Conservation (phyloP, 2,888 invertebrate genomes). For the Cerceris rybyensis region DNA sequence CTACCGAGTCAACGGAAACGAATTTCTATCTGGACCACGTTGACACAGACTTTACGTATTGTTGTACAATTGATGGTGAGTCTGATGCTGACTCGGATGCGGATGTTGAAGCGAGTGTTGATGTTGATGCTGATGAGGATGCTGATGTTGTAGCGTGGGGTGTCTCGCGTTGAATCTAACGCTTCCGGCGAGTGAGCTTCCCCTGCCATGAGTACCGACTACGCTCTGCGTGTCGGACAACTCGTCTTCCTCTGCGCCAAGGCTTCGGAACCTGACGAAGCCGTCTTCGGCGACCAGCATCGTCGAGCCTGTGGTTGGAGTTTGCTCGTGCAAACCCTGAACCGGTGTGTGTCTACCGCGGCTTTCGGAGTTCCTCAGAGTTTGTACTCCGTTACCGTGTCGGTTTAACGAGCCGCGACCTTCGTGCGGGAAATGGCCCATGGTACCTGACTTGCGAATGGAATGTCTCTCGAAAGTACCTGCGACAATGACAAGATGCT, state of each 20-base stretch:
- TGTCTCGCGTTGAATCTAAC: slow-evolving; percentile 78
- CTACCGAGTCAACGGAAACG: slow-evolving; percentile 54
- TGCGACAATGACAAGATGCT: slow-evolving; percentile 36
- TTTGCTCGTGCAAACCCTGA: slow-evolving; percentile 82
- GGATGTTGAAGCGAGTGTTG: slow-evolving; percentile 77
- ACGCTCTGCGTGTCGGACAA: slow-evolving; percentile 76
- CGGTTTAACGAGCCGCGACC: slow-evolving; percentile 79
- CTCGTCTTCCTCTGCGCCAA: slow-evolving; percentile 82
- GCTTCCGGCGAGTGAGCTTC: slow-evolving; percentile 78
- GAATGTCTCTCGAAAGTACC: slow-evolving; percentile 80
- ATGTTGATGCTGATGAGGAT: slow-evolving; percentile 72
- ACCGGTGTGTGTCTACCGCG: slow-evolving; percentile 75
- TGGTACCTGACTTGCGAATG: slow-evolving; percentile 85
- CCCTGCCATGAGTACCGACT: slow-evolving; percentile 76
- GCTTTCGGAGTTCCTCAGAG: slow-evolving; percentile 81
- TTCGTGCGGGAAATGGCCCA: slow-evolving; percentile 84
- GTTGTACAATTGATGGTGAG: slow-evolving; percentile 79
- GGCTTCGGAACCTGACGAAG: slow-evolving; percentile 91
- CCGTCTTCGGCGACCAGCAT: slow-evolving; percentile 96
- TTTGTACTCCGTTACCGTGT: slow-evolving; percentile 83
- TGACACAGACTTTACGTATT: slow-evolving; percentile 75
- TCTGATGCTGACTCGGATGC: slow-evolving; percentile 76
- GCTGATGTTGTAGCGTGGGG: slow-evolving; percentile 71
- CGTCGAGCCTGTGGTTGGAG: slow-evolving; percentile 83
- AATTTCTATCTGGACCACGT: slow-evolving; percentile 41